Evolutionary conservation across 1,140 invertebrate genomes (phyloP).

Genomic region (Bombus breviceps): DNA sequence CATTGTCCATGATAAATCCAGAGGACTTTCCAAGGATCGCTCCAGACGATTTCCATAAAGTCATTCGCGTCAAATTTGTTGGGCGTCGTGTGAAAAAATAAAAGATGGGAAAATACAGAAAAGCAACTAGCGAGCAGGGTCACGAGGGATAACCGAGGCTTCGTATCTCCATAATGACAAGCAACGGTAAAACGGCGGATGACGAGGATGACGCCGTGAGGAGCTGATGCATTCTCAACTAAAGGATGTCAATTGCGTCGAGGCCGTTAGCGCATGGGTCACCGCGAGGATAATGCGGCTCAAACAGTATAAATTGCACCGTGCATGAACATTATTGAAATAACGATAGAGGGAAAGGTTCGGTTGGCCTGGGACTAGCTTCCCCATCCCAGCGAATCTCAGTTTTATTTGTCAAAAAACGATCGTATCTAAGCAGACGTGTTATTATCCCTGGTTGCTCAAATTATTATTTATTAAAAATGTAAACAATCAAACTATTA

Average conservation of each 20-base stretch:
- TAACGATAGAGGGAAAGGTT: constrained; percentile 34
- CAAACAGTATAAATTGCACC: constrained; percentile 38
- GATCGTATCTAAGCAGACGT: neutral
- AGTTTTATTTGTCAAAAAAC: neutral
- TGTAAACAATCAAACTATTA: neutral
- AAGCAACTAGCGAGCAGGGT: constrained; percentile 9
- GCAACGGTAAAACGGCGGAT: constrained; percentile 62
- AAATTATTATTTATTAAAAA: no score
- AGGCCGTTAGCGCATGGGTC: constrained; percentile 17
- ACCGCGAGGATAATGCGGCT: constrained; percentile 40
- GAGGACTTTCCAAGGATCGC: no score
- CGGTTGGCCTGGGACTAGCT: neutral
- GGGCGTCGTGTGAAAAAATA: neutral
- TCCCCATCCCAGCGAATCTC: neutral
- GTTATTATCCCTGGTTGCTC: no score
- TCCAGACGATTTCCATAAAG: no score
- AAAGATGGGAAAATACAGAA: constrained; percentile 1
- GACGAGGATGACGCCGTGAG: constrained; percentile 46
- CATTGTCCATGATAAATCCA: no score
- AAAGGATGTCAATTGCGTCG: constrained; percentile 71
- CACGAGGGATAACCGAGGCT: constrained; percentile 27
- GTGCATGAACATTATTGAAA: constrained; percentile 53
- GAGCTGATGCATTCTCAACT: constrained; percentile 48
- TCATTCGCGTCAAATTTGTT: neutral
- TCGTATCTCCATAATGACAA: constrained; percentile 50